Conservation (phyloP, 2,113 vertebrate species). For the Plecotus auritus region DNA sequence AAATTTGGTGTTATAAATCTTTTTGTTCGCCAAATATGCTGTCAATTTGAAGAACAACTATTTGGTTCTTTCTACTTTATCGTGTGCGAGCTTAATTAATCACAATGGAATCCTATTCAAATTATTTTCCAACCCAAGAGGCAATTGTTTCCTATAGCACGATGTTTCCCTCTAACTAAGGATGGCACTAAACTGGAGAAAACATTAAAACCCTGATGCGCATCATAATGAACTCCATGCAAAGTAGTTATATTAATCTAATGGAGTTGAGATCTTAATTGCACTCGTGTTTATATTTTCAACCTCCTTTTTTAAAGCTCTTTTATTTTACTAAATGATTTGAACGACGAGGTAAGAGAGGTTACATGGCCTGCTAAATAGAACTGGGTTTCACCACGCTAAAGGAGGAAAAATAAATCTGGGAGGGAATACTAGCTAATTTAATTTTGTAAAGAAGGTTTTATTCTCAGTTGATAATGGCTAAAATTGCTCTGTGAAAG, state of each 20-base stretch:
- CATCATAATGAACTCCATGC: slow-evolving; percentile 69
- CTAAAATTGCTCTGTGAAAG: slow-evolving; percentile 69
- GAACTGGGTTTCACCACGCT: slow-evolving; percentile 49
- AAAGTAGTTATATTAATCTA: slow-evolving; percentile 75
- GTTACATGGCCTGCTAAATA: slow-evolving; percentile 63
- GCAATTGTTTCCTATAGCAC: slow-evolving; percentile 64
- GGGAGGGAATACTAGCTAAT: slow-evolving; percentile 68
- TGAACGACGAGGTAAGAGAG: slow-evolving; percentile 66
- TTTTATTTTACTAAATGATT: slow-evolving; percentile 74
- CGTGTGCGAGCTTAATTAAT: slow-evolving; percentile 75
- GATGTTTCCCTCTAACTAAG: slow-evolving; percentile 71
- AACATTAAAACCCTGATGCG: slow-evolving; percentile 72
- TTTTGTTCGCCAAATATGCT: slow-evolving; percentile 56
- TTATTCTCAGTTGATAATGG: slow-evolving; percentile 73
- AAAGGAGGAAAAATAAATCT: slow-evolving; percentile 63
- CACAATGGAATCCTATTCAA: slow-evolving; percentile 72
- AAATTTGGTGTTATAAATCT: slow-evolving; percentile 61
- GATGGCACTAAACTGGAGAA: slow-evolving; percentile 65
- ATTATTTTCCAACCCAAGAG: slow-evolving; percentile 68
- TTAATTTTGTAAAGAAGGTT: slow-evolving; percentile 74
- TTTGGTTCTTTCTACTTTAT: slow-evolving; percentile 65
- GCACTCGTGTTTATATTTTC: slow-evolving; percentile 70
- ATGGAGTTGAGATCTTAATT: slow-evolving; percentile 75
- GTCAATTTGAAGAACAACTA: slow-evolving; percentile 73
- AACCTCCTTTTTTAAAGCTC: slow-evolving; percentile 64